phyloP scores from a whole-genome alignment of 2,113 vertebrate species.

The Silurus asotus region DNA sequence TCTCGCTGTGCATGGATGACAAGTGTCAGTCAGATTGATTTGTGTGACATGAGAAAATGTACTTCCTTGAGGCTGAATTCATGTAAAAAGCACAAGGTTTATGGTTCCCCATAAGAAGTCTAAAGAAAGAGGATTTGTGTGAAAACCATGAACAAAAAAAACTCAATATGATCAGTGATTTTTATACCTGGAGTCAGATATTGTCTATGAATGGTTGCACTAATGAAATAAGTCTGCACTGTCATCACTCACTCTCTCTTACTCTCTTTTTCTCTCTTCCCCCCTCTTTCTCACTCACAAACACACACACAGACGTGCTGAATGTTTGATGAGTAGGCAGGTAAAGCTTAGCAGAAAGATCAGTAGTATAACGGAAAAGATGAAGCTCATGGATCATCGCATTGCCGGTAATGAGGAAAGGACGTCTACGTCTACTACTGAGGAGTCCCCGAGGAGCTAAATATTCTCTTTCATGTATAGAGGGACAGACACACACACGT shows the following conservation, averaged over 20 bases:
- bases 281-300: neutral
- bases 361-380: slow-evolving; percentile 29
- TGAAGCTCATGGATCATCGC: slow-evolving; percentile 34
- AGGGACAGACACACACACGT: slow-evolving; percentile 49
- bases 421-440: slow-evolving; percentile 15
- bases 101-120: neutral
- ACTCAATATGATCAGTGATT: neutral
- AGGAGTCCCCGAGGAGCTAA: slow-evolving; percentile 39
- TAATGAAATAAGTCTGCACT: slow-evolving; percentile 29
- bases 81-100: slow-evolving; percentile 1
- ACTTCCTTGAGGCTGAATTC: neutral
- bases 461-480: slow-evolving; percentile 46
- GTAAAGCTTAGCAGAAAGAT: slow-evolving; percentile 35
- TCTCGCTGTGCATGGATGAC: neutral
- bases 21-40: neutral
- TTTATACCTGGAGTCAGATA: slow-evolving; percentile 24
- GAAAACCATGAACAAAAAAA: neutral
- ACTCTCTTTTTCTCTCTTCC: too few relatives aligned
- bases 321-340: slow-evolving; percentile 39
- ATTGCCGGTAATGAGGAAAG: slow-evolving; percentile 37
- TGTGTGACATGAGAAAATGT: neutral
- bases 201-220: slow-evolving; percentile 12
- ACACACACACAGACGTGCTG: neutral
- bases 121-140: neutral
- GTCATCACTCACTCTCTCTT: slow-evolving; percentile 42